phyloP scores from a whole-genome alignment of 2,113 vertebrate species.

The Perca flavescens region DNA sequence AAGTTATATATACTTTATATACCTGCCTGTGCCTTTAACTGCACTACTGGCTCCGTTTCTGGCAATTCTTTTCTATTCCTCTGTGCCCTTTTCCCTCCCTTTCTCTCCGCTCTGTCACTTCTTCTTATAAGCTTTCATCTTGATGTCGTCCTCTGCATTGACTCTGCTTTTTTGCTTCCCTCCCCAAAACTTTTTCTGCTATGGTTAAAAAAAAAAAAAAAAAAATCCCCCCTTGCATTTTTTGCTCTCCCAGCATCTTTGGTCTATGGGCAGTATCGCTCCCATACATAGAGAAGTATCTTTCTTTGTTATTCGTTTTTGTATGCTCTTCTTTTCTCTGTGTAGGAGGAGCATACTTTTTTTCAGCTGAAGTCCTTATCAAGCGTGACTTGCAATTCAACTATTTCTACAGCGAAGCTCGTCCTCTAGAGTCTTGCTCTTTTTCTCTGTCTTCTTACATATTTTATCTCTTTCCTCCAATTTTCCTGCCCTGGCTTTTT shows the following conservation, averaged over 20 bases:
- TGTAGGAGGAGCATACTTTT: slow-evolving; percentile 52
- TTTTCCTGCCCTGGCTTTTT: slow-evolving; percentile 47
- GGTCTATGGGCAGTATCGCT: slow-evolving; percentile 21
- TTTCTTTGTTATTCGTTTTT: slow-evolving; percentile 45
- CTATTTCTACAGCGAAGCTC: slow-evolving; percentile 56
- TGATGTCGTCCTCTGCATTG: slow-evolving; percentile 39
- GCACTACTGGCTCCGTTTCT: background rate
- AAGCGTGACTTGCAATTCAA: slow-evolving; percentile 70
- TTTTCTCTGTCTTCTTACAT: slow-evolving; percentile 50
- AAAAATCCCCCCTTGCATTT: background rate
- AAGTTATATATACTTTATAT: slow-evolving; percentile 16
- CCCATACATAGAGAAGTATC: slow-evolving; percentile 33
- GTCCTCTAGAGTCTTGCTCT: slow-evolving; percentile 47
- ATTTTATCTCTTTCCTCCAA: slow-evolving; percentile 62
- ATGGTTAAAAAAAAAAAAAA: no score
- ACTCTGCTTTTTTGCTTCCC: slow-evolving; percentile 17
- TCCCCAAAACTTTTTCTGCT: slow-evolving; percentile 15
- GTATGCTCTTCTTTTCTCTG: slow-evolving; percentile 36
- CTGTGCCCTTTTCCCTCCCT: background rate
- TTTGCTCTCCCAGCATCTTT: slow-evolving; percentile 27
- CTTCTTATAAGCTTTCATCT: slow-evolving; percentile 21
- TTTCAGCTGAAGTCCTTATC: slow-evolving; percentile 64
- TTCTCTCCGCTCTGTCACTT: slow-evolving; percentile 19
- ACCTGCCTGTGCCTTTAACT: slow-evolving; percentile 25
- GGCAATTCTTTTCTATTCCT: slow-evolving; percentile 19